Conservation (phyloP, 2,113 vertebrate species). For the Sphyrna mokarran region DNA sequence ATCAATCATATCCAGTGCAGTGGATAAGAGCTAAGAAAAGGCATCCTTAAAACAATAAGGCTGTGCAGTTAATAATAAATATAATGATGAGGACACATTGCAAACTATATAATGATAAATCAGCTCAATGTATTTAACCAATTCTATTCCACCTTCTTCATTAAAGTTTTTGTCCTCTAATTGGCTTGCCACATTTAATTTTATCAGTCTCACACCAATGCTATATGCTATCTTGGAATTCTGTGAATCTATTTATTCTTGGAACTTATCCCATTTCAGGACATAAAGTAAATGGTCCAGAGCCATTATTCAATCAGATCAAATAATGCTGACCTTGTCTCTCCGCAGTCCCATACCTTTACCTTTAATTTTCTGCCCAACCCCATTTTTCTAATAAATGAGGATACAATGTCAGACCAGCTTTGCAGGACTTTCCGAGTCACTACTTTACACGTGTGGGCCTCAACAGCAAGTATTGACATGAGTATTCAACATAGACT, state of each 20-base stretch:
- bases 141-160: not conserved
- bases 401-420: not conserved
- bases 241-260: not conserved
- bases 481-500: not conserved
- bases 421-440: not conserved
- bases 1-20: constrained; percentile 5
- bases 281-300: not conserved
- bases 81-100: not conserved
- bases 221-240: not conserved
- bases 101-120: constrained; percentile 24
- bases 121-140: not conserved
- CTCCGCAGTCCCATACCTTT: not conserved
- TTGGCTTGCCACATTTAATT: not conserved
- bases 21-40: not conserved
- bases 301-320: not conserved
- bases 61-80: constrained; percentile 20
- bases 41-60: constrained; percentile 7
- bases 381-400: not conserved
- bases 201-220: not conserved
- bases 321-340: not conserved
- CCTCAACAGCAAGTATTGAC: no score
- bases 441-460: not conserved
- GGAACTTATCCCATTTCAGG: not conserved
- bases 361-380: not conserved
- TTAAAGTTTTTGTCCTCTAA: not conserved